Conservation (phyloP, 2,797 vertebrate species). For the Tauraco hartlaubi region DNA sequence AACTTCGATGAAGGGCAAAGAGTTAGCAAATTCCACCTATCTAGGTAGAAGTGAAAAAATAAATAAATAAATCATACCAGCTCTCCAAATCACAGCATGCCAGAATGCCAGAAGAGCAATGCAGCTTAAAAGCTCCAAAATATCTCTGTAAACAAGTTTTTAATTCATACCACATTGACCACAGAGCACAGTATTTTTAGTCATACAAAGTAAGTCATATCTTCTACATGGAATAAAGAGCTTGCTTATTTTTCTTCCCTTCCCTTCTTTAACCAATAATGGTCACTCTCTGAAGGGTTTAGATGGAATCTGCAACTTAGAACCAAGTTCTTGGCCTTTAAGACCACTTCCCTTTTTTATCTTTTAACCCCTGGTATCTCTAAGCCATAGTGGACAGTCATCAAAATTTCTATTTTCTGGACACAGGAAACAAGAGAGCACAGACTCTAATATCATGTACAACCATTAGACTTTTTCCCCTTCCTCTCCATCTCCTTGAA, state of each 20-base stretch:
- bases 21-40: neutral
- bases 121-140: neutral
- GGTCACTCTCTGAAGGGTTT: neutral
- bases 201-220: neutral
- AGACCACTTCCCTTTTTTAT: neutral
- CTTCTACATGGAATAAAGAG: neutral
- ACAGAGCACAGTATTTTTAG: constrained; percentile 6
- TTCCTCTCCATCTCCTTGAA: neutral
- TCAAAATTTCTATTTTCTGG: neutral
- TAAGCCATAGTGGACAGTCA: neutral
- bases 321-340: neutral
- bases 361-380: neutral
- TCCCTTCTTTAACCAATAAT: neutral
- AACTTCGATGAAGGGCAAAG: neutral
- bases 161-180: constrained; percentile 10
- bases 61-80: neutral
- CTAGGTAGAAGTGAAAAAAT: neutral
- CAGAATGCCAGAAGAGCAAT: neutral
- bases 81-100: neutral
- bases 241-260: neutral
- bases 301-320: neutral
- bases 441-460: neutral
- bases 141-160: constrained; percentile 22
- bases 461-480: neutral
- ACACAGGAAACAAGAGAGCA: neutral